These are phyloP conservation scores for Netelia virgata DNA, from an alignment of 2,888 invertebrate genomes.

Conservation along the genomic window DNA sequence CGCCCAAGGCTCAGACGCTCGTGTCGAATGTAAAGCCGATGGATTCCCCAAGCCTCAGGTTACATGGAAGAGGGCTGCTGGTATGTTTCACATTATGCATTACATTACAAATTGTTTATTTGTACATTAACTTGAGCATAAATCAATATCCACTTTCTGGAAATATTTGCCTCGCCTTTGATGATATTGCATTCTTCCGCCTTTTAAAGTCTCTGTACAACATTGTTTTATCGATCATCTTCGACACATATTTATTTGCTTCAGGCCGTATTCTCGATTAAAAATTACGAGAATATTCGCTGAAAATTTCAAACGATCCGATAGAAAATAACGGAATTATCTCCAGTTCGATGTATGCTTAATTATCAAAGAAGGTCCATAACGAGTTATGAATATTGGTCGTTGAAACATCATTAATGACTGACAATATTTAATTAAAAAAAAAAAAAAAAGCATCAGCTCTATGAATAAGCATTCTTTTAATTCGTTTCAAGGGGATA, in stretches of 20 bases:
- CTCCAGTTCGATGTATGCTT: not conserved
- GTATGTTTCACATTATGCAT: slow-evolving; percentile 85
- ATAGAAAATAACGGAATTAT: too few species aligned
- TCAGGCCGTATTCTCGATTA: too few species aligned
- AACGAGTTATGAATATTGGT: not conserved
- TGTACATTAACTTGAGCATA: not conserved
- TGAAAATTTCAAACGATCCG: not conserved
- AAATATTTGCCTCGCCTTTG: too few species aligned
- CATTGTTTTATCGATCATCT: too few species aligned
- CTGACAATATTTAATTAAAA: not conserved
- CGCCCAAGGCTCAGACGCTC: slow-evolving; percentile 96
- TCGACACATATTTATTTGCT: too few species aligned
- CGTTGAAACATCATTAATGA: too few species aligned
- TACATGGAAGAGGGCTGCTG: slow-evolving; percentile 98
- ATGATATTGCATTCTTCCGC: too few species aligned
- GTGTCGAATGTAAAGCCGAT: slow-evolving; percentile 98
- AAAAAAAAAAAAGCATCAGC: slow-evolving; percentile 11
- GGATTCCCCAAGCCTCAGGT: slow-evolving; percentile 97
- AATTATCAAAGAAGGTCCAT: not conserved
- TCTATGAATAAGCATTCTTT: slow-evolving; percentile 41
- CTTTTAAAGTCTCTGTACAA: too few species aligned
- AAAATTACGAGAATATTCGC: too few species aligned
- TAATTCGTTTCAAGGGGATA: slow-evolving; percentile 88
- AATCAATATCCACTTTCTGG: too few species aligned
- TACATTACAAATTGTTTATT: not conserved